Base-by-base conservation (phyloP, 2,797 vertebrate species). In the Manis crassicaudata region DNA sequence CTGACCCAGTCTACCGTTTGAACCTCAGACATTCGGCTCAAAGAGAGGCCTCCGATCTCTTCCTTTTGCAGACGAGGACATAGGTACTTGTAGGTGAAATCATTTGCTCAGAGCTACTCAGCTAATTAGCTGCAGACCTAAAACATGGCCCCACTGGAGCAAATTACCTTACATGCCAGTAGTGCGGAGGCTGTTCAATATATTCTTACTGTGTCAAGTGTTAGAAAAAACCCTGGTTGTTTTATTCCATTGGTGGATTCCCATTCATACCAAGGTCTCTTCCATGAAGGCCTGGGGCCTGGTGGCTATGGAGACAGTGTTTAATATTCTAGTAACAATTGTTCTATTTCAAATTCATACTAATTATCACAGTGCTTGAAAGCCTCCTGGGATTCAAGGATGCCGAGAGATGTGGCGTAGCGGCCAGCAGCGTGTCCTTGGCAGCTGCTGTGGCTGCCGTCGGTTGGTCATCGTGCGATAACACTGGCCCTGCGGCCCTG, bases 21-120 rank as follows among this genome's bases (percentile, higher is more conserved):
- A 37, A 18, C 40, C 35, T n/a, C 63, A 52, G n/a, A 13, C 11
- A 32, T 56, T 81, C 50, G 67, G 17, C 65, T 77, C 67, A 72
- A 56, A 60, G 72, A 84, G 13, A 5, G 5, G 13, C 46, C 10
- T 25, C n/a, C 23, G 46, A 56, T 54, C 32, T 65, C 27, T 35
- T 37, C 18, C 37, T 50, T 94, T 96, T 84, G 29, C 29, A 13
- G 60, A 7, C 35, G 84, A 67, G 54, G 29, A 13, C 67, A 37
- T 37, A 23, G 25, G 86, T 43, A 72, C 16, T 11, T 50, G 93
- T 13, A 88, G 29, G 62, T 32, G 84, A 63, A 89, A 62, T 95
- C 5, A 65, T 92, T 96, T 95, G 14, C n/a, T 97, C 7, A 65
- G 56, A 35, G 8, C 96, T 76, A 63, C 79, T 83, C 54, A 83